These are phyloP conservation scores for Eupithecia exiguata DNA, from an alignment of 2,888 invertebrate genomes.

Conservation along the genomic window DNA sequence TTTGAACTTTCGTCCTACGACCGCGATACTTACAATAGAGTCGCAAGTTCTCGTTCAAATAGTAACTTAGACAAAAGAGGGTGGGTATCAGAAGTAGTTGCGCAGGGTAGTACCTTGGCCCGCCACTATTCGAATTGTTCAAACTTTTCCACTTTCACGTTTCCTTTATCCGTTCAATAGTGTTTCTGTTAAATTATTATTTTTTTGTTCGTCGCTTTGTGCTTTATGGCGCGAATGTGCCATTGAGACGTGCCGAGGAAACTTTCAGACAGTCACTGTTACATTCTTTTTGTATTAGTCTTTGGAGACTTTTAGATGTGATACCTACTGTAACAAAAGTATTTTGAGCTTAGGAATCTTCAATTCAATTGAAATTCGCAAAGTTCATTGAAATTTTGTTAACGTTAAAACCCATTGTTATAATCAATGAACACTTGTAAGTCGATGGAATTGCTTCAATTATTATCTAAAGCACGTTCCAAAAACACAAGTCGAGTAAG, in stretches of 20 bases:
- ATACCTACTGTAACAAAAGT: conserved; percentile 1
- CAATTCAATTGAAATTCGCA: conserved; percentile 10
- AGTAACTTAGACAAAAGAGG: conserved; percentile 80
- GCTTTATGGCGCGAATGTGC: conserved; percentile 68
- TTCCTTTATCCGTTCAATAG: conserved; percentile 77
- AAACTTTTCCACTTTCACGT: conserved; percentile 78
- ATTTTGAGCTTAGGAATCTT: neutral
- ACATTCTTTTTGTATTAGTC: conserved; percentile 43
- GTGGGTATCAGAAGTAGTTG: conserved; percentile 74
- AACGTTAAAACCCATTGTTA: conserved; percentile 19
- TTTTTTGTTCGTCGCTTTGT: conserved; percentile 62
- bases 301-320: conserved; percentile 17
- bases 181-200: conserved; percentile 79
- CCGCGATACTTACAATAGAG: conserved; percentile 60
- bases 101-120: conserved; percentile 68
- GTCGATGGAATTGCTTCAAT: conserved; percentile 29
- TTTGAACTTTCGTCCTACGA: conserved; percentile 44
- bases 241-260: conserved; percentile 55
- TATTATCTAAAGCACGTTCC: conserved; percentile 37
- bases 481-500: conserved; percentile 36
- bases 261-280: conserved; percentile 38
- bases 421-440: conserved; percentile 21
- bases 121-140: conserved; percentile 69
- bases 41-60: conserved; percentile 69
- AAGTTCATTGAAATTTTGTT: conserved; percentile 26